Conservation (phyloP, 2,888 invertebrate genomes). For the Agrochola circellaris region DNA sequence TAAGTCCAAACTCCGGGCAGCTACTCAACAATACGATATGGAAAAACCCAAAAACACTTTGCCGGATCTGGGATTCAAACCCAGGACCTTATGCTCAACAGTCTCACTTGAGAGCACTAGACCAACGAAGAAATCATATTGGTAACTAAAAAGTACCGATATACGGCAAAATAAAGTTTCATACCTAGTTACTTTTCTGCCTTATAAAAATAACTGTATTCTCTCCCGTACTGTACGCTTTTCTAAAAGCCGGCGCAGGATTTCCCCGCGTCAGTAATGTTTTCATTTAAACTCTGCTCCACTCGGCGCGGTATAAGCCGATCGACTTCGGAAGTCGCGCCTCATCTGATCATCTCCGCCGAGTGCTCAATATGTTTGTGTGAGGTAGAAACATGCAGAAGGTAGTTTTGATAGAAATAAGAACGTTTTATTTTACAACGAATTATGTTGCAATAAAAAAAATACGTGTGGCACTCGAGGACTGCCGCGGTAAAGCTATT, state of each 20-base stretch:
- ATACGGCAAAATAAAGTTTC: too few species aligned
- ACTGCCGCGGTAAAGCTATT: too few species aligned
- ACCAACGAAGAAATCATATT: too few species aligned
- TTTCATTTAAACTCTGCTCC: conserved; percentile 45
- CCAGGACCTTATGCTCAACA: too few species aligned
- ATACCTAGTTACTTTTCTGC: background rate
- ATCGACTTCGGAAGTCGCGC: conserved; percentile 65
- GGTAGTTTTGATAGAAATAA: background rate
- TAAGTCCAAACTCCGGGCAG: background rate
- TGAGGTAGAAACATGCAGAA: background rate
- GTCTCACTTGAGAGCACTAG: too few species aligned
- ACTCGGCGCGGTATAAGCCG: conserved; percentile 44
- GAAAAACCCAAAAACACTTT: background rate
- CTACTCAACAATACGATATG: background rate
- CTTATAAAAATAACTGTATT: conserved; percentile 4
- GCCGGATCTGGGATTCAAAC: background rate
- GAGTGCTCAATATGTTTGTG: conserved; percentile 44
- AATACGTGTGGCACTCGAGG: too few species aligned
- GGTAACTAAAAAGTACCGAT: too few species aligned
- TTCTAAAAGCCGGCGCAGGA: conserved; percentile 36
- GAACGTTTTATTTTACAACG: background rate
- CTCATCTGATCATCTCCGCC: conserved; percentile 67
- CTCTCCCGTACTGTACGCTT: background rate
- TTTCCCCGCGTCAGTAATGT: conserved; percentile 43
- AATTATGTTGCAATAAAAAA: background rate